A percentile compares a stretch with the other conserved stretches of the same genome.
Evolutionary conservation across 1,140 invertebrate species (phyloP).

Genomic region (Vanessa atalanta): DNA sequence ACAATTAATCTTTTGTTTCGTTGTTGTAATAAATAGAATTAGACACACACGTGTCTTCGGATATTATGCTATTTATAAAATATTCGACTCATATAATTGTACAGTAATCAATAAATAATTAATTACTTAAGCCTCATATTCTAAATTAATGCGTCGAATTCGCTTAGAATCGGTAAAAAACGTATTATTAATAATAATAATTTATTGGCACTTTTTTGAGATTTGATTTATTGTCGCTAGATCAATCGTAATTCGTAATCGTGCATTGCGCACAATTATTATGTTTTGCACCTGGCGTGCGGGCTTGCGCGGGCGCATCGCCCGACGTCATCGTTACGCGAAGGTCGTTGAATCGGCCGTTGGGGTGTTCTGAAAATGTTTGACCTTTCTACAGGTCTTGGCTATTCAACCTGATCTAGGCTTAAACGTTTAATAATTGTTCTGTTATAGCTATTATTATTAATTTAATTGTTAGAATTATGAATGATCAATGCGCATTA

Average conservation of each 20-base stretch:
- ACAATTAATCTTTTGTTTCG: neutral
- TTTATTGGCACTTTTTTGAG: neutral
- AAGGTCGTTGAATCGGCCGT: constrained; percentile 41
- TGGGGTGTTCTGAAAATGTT: neutral
- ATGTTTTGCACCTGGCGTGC: constrained; percentile 37
- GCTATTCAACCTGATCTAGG: neutral
- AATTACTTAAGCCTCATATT: neutral
- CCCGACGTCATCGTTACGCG: constrained; percentile 36
- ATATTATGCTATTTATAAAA: too few relatives aligned
- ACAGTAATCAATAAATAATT: neutral
- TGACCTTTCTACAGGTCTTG: neutral
- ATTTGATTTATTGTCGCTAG: constrained; percentile 1
- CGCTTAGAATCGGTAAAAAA: neutral
- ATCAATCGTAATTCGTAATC: constrained; percentile 31
- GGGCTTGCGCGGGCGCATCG: constrained; percentile 38
- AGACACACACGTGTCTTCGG: too few relatives aligned
- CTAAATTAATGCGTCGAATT: neutral
- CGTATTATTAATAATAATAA: neutral
- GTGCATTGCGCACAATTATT: constrained; percentile 28
- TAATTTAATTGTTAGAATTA: neutral
- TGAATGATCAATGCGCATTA: neutral
- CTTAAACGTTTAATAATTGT: neutral
- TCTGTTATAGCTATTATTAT: neutral
- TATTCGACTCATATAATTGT: too few relatives aligned
- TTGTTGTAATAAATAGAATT: too few relatives aligned